Conservation (phyloP, 2,888 invertebrate species). For the Villa cingulata region DNA sequence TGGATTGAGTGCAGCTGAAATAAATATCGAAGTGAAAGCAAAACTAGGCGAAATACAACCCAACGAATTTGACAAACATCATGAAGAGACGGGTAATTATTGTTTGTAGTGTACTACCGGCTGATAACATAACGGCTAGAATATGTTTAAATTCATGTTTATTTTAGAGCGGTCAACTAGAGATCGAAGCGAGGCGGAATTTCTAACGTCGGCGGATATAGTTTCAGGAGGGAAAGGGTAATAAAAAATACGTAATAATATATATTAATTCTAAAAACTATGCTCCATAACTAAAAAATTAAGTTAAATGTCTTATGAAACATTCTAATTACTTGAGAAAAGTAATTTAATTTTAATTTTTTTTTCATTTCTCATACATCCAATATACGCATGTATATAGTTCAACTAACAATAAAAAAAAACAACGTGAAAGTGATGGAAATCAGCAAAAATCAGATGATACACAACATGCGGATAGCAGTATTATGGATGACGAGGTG, state of each 20-base stretch:
- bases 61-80: constrained; percentile 55
- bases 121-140: not conserved
- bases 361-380: no score
- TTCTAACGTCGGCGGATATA: constrained; percentile 35
- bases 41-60: constrained; percentile 66
- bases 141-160: not conserved
- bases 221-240: constrained; percentile 28
- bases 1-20: constrained; percentile 66
- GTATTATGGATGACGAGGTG: constrained; percentile 36
- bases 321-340: no score
- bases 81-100: constrained; percentile 30
- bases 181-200: constrained; percentile 32
- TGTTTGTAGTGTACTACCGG: not conserved
- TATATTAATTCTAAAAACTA: no score
- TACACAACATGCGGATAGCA: constrained; percentile 32
- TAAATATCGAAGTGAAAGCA: constrained; percentile 65
- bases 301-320: no score
- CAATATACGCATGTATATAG: no score
- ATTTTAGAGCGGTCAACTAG: constrained; percentile 30
- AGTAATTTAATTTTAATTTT: no score
- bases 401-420: constrained; percentile 18
- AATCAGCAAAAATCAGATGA: constrained; percentile 31
- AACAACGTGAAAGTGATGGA: constrained; percentile 28
- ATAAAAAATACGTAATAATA: no score
- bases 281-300: no score